Evolutionary conservation across 2,888 invertebrate genomes (phyloP), one percentile per base, ranked within the genome.

Genomic region (Sinentomon sp.): DNA sequence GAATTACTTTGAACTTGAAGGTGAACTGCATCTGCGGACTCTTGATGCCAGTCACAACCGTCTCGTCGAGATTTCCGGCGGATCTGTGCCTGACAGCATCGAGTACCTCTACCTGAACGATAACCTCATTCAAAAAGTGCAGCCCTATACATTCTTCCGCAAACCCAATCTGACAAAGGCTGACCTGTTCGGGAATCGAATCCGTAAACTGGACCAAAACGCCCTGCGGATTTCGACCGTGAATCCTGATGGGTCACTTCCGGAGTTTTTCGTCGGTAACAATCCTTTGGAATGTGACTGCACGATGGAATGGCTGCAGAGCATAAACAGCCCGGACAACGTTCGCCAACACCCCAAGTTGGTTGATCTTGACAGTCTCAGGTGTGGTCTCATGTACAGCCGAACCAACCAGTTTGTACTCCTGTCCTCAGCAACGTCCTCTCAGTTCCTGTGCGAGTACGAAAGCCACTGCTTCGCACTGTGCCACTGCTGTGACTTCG

Each of bases 401-500:
- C 62, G 76, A 35, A 71, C 70, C 39, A 65, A 66, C 41, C 61
- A 66, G 22, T 68, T 68, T 49, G 68, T 76, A 28, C 68, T 75
- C 23, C 55, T 77, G 39, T 66, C 75, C 36, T 72, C 74, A 53
- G 74, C 73, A 12, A 68, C 71, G 9, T 66, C 75, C 24, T 70
- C 73, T 47, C 75, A 77, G 53, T 78, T 78, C 54, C 59, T 80
- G 43, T 80, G 78, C 54, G 69, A 71, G 50, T 80, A 80, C 51
- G 68, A 73, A 39, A 65, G 69, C 40, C 75, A 78, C 48, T 83
- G 82, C 53, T 77, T 77, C 51, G 73, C 77, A 5, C 55, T 75
- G 40, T 83, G 82, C 50, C 74, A 77, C 48, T 83, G 82, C 49
- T 83, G 82, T 53, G 78, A 80, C 52, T 83, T 76, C 50, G 78